Evolutionary conservation across 2,113 vertebrate species (phyloP).

Genomic region (Clarias macrocephalus): DNA sequence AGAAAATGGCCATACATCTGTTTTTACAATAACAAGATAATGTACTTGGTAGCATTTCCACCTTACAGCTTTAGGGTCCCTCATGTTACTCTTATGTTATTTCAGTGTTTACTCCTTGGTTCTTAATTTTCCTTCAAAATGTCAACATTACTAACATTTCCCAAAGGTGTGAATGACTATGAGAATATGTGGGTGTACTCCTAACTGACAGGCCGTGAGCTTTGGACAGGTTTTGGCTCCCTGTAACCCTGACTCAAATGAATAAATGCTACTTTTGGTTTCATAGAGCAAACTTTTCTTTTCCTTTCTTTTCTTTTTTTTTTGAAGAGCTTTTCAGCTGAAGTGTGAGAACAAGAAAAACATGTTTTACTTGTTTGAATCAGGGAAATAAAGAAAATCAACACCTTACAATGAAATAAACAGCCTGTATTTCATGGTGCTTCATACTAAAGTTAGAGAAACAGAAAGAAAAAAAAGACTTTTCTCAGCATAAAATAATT

Average conservation of each 20-base stretch:
- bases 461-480: not conserved
- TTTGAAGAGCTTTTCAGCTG: slow-evolving; percentile 7
- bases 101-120: not conserved
- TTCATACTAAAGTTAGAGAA: not conserved
- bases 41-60: not conserved
- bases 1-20: not conserved
- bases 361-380: slow-evolving; percentile 56
- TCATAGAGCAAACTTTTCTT: slow-evolving; percentile 4
- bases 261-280: not conserved
- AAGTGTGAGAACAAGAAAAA: slow-evolving; percentile 49
- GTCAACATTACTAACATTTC: not conserved
- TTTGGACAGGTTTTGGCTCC: no score
- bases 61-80: not conserved
- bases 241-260: not conserved
- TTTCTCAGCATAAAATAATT: not conserved
- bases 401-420: slow-evolving; percentile 25
- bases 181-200: not conserved
- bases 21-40: not conserved
- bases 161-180: not conserved
- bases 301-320: not conserved
- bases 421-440: not conserved
- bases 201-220: not conserved
- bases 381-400: slow-evolving; percentile 10
- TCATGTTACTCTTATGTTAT: not conserved
- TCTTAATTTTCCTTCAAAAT: not conserved